Evolutionary conservation across 2,888 invertebrate species (phyloP).

Genomic region (Caenorhabditis plicata): DNA sequence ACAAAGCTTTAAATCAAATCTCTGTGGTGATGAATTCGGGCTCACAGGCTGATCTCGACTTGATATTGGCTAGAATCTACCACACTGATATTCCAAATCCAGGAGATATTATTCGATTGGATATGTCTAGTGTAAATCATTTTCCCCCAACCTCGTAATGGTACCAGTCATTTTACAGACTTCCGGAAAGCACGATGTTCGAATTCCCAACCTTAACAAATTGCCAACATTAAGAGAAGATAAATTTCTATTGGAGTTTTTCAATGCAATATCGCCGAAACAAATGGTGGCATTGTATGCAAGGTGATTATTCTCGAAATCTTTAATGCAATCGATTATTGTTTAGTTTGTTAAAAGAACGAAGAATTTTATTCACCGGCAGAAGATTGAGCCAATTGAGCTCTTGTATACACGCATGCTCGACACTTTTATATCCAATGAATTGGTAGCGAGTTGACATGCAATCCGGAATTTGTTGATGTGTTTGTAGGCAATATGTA

Average conservation of each 20-base stretch:
- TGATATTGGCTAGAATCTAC: conserved; percentile 57
- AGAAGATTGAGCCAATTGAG: conserved; percentile 84
- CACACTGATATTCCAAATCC: conserved; percentile 59
- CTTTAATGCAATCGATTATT: not conserved
- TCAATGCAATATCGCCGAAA: conserved; percentile 88
- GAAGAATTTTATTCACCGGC: conserved; percentile 89
- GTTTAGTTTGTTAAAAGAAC: conserved; percentile 82
- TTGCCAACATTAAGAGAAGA: conserved; percentile 93
- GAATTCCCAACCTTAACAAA: conserved; percentile 78
- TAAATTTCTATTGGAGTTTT: conserved; percentile 93
- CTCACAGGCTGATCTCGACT: conserved; percentile 45
- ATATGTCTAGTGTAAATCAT: not conserved
- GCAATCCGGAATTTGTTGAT: no score
- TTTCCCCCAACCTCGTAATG: not conserved
- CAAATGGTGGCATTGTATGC: conserved; percentile 95
- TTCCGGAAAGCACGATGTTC: conserved; percentile 14
- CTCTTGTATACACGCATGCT: conserved; percentile 83
- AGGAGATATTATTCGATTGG: conserved; percentile 34
- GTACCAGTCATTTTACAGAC: conserved; percentile 16
- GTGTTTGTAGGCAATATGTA: conserved; percentile 43
- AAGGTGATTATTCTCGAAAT: conserved; percentile 67
- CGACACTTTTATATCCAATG: conserved; percentile 93
- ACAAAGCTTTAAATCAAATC: conserved; percentile 80
- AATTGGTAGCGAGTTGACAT: no score
- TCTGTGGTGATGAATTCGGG: conserved; percentile 74